Conservation (phyloP, 2,113 vertebrate genomes). For the Leiothrix lutea region DNA sequence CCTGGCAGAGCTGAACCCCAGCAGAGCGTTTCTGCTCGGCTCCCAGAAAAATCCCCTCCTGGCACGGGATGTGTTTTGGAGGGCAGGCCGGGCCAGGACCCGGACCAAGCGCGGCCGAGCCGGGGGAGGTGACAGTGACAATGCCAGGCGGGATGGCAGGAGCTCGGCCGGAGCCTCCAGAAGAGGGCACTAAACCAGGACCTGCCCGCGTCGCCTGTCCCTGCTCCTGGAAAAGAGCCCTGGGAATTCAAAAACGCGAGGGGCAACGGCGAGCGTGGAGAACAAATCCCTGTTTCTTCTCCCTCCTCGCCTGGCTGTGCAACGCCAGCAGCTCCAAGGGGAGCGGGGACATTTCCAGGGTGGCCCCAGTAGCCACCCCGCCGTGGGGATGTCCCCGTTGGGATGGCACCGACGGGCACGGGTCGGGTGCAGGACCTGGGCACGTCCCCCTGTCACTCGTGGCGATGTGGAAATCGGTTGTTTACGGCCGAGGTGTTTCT, state of each 20-base stretch:
- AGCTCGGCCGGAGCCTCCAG: slow-evolving; percentile 47
- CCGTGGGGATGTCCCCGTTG: accelerated
- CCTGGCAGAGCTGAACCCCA: background rate
- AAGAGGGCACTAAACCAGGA: slow-evolving; percentile 67
- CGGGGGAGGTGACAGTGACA: background rate
- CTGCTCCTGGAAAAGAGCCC: background rate
- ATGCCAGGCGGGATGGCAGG: background rate
- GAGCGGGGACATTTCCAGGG: accelerated
- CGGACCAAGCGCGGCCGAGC: background rate
- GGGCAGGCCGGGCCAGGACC: accelerated
- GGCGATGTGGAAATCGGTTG: background rate
- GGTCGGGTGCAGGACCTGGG: background rate
- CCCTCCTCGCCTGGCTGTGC: background rate
- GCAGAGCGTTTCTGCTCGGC: accelerated
- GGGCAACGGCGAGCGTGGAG: accelerated
- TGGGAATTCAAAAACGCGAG: accelerated
- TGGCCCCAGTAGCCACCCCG: background rate
- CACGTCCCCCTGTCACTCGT: accelerated
- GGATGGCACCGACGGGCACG: accelerated
- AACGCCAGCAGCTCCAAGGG: accelerated
- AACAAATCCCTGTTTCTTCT: accelerated
- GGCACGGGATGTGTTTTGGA: accelerated
- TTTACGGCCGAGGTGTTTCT: background rate
- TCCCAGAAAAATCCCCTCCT: background rate
- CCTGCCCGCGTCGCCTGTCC: background rate